phyloP scores from a whole-genome alignment of 2,113 vertebrate species.

The Lampris megalopsis region DNA sequence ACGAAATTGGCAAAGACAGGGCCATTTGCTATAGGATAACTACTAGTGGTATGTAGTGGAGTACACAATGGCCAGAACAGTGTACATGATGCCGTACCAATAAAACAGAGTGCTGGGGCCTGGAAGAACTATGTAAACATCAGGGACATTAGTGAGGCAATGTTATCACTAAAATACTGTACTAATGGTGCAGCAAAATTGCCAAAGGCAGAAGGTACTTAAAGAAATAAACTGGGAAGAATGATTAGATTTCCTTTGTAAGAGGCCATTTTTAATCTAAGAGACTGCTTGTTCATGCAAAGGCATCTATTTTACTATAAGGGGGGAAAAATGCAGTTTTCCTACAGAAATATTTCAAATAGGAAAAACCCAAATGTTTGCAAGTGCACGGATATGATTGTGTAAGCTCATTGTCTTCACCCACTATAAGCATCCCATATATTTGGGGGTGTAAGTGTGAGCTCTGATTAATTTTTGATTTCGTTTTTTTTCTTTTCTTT shows the following conservation, averaged over 20 bases:
- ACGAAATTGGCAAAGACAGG: conserved; percentile 79
- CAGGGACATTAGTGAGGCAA: conserved; percentile 66
- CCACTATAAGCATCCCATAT: too few relatives aligned
- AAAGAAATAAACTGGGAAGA: conserved; percentile 67
- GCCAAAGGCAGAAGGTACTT: conserved; percentile 56
- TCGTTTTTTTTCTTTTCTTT: too few relatives aligned
- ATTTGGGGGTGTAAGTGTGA: too few relatives aligned
- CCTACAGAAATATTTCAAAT: too few relatives aligned
- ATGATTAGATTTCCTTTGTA: conserved; percentile 66
- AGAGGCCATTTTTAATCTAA: conserved; percentile 62
- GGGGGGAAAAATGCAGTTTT: too few relatives aligned
- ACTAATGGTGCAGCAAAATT: conserved; percentile 49
- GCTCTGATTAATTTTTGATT: too few relatives aligned
- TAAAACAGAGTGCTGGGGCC: conserved; percentile 76
- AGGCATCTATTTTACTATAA: neutral
- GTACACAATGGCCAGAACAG: conserved; percentile 74
- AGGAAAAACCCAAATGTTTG: too few relatives aligned
- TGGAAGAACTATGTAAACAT: conserved; percentile 64
- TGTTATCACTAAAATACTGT: conserved; percentile 56
- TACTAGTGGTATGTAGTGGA: conserved; percentile 76
- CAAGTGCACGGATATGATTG: too few relatives aligned
- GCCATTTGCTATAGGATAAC: conserved; percentile 71
- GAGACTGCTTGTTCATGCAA: conserved; percentile 63
- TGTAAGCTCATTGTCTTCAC: too few relatives aligned
- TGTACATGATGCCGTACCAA: conserved; percentile 60